Base-by-base conservation (phyloP, 2,888 invertebrate genomes). In the Cryptus armator region DNA sequence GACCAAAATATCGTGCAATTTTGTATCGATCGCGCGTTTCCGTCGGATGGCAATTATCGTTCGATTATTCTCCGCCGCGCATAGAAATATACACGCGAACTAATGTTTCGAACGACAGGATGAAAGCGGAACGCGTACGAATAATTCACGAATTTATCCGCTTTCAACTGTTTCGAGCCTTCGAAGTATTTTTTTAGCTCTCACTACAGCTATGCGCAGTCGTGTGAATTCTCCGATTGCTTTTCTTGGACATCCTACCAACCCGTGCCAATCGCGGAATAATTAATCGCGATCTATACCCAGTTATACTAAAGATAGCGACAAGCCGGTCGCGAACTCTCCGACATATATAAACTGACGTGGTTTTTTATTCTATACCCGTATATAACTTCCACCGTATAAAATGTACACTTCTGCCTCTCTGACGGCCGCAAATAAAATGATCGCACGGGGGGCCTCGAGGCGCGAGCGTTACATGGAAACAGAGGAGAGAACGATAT, bases 211-310 rank as follows among this genome's bases (percentile, higher is more conserved):
- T 19, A 3, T 9, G 44, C 70, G 5, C n/a, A 19, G 12, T 37
- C 3, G 48, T 53, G 43, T 16, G 48, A 66, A 19, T 62, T 75
- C 48, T 74, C 53, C 44, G 67, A 24, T 74, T 74, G 86, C 83
- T 87, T 84, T 85, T 86, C 86, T 83, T 68, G 85, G 83, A 80
- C 86, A 84, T 83, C 76, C 82, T 71, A 56, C 70, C 48, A 74
- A 76, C 83, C 29, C 62, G 83, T 51, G 87, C 79, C 76, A 81
- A 48, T 68, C 79, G 48, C 86, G 87, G 87, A 90, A 92, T 92
- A 89, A 91, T 91, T 90, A 88, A 91, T 91, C 86, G 86, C 86
- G 88, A 89, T 89, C 90, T 88, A 91, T 90, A 91, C 82, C 83
- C 74, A 68, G 66, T 68, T 64, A 64, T 62, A 77, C 89, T 88